Conservation (phyloP, 2,888 invertebrate genomes). For the Nemotelus pantherinus region DNA sequence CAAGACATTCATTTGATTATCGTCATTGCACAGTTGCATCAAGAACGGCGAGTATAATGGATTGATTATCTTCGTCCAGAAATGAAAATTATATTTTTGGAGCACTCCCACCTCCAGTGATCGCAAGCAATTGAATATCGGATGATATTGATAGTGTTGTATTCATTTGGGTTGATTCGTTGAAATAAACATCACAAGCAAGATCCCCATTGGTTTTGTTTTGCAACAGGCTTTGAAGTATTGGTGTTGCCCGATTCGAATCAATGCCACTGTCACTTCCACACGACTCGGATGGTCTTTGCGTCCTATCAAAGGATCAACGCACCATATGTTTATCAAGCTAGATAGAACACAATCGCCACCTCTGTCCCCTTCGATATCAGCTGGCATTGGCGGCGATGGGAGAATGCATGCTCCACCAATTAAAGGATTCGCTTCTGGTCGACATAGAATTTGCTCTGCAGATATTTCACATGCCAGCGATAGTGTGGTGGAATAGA, state of each 20-base stretch:
- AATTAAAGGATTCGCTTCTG: conserved; percentile 61
- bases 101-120: conserved; percentile 12
- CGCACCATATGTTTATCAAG: background rate
- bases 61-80: conserved; percentile 56
- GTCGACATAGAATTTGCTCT: conserved; percentile 57
- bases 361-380: background rate
- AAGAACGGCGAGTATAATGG: conserved; percentile 56
- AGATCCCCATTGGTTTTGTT: background rate
- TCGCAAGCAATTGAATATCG: conserved; percentile 36
- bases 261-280: conserved; percentile 61
- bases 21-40: conserved; percentile 61
- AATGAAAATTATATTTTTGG: conserved; percentile 45
- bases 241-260: background rate
- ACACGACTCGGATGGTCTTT: conserved; percentile 2
- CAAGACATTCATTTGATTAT: conserved; percentile 58
- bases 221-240: background rate
- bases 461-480: conserved; percentile 50
- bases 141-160: background rate
- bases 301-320: background rate
- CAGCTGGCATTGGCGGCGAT: conserved; percentile 56
- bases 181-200: background rate
- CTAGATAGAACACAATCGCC: background rate
- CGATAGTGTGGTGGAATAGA: background rate
- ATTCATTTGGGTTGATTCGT: background rate
- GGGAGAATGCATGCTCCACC: conserved; percentile 57